These are phyloP conservation scores for Pseudoips prasinana DNA, from an alignment of 2,888 invertebrate species.

Conservation along the genomic window DNA sequence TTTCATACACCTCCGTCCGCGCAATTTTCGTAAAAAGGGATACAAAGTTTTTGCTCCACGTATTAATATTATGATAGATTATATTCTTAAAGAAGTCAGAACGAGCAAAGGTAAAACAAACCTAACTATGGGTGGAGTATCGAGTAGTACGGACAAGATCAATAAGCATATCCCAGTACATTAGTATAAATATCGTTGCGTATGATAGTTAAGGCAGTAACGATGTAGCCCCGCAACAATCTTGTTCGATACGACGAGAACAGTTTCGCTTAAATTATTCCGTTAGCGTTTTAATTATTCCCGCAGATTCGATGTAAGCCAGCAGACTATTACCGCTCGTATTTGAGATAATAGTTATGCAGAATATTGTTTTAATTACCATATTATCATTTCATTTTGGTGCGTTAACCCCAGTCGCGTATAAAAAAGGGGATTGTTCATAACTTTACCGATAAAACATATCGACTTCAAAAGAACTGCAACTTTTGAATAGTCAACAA, in stretches of 20 bases:
- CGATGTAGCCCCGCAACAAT: slow-evolving; percentile 53
- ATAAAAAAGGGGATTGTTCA: too few species aligned
- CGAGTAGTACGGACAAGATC: not conserved
- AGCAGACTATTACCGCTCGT: slow-evolving; percentile 35
- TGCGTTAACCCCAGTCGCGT: too few species aligned
- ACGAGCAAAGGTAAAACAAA: not conserved
- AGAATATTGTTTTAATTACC: slow-evolving; percentile 10
- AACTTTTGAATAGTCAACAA: too few species aligned
- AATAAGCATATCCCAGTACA: slow-evolving; percentile 14
- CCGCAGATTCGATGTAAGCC: slow-evolving; percentile 43
- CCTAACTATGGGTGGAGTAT: slow-evolving; percentile 17
- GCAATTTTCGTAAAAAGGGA: too few species aligned
- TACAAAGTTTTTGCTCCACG: too few species aligned
- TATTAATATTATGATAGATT: too few species aligned
- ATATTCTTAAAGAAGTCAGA: too few species aligned
- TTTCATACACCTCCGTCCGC: too few species aligned
- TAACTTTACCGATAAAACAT: too few species aligned
- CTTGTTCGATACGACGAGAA: slow-evolving; percentile 58
- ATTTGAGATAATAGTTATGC: slow-evolving; percentile 23
- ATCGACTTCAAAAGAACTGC: too few species aligned
- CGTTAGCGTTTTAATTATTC: slow-evolving; percentile 62
- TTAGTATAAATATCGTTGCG: slow-evolving; percentile 18
- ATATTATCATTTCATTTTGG: not conserved
- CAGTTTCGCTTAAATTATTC: slow-evolving; percentile 57
- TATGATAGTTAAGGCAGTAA: slow-evolving; percentile 13